phyloP scores from a whole-genome alignment of 2,113 vertebrate genomes.

The Haemorhous mexicanus region DNA sequence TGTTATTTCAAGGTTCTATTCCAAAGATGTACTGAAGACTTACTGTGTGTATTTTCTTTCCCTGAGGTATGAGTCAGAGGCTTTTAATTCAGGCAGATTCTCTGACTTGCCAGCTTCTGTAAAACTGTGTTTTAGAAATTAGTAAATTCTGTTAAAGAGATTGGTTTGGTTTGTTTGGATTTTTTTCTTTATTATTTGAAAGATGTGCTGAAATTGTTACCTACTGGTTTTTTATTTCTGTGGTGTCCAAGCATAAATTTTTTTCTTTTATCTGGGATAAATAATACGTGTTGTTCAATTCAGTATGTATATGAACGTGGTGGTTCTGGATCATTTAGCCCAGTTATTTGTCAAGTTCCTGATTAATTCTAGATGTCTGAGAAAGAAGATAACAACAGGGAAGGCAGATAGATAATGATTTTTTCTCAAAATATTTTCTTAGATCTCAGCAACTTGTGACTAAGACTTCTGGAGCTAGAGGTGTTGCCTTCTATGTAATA shows the following conservation, averaged over 20 bases:
- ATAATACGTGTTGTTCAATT: neutral
- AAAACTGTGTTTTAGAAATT: neutral
- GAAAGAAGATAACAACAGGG: neutral
- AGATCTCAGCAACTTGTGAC: neutral
- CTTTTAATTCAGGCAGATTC: neutral
- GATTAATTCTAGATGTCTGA: neutral
- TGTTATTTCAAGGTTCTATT: neutral
- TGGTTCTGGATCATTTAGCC: neutral
- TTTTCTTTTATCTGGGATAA: neutral
- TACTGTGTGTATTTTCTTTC: neutral
- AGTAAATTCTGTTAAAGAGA: neutral
- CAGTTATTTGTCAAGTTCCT: neutral
- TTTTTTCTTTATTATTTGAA: neutral
- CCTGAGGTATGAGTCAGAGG: neutral
- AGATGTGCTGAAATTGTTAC: neutral
- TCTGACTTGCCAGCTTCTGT: neutral
- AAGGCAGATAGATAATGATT: neutral
- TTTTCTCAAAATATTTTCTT: neutral
- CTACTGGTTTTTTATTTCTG: neutral
- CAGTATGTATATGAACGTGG: neutral
- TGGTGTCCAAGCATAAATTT: rapidly evolving
- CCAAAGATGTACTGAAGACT: neutral
- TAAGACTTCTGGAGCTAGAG: neutral
- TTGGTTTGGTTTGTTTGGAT: neutral
- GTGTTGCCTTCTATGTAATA: neutral